Base-by-base conservation (phyloP, 2,888 invertebrate genomes). In the Choreutis nemorana region DNA sequence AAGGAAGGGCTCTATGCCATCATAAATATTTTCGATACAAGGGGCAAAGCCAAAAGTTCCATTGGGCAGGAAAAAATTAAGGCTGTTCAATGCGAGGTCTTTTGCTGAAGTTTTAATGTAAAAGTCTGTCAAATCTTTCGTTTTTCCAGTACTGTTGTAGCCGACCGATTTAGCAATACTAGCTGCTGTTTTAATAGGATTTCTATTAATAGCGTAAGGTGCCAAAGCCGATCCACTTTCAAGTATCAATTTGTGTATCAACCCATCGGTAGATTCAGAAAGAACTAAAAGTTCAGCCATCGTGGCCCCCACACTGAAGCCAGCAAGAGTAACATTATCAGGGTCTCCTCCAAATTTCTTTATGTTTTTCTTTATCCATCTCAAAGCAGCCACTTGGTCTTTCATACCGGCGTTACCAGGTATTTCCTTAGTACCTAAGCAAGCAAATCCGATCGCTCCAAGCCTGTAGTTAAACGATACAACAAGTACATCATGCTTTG, bases 381-480 rank as follows among this genome's bases (percentile, higher is more conserved):
- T 64, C 26, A 96, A 64, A 0, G 90, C 92, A 52, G 91, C 81
- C 29, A 89, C 82, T 55, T 94, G 91, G 56, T 96, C 95, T 55
- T 89, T 86, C 26, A 96, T 56, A 0, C 90, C 96, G 37, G 91
- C 86, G 58, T 96, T 96, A 0, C 95, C 94, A 1, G 90, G 85
- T 14, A 85, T 83, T 38, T 82, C 82, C 42, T 73, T 62, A 18
- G 70, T 81, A 2, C 83, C 84, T 26, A 85, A 60, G 37, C 83
- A 83, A 12, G 87, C 81, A 56, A 88, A 89, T 9, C 87, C 90
- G 41, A 87, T 81, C 4, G 88, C 84, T 39, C 89, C 89, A 28
- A 85, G 68, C 42, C 90, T 79, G 48, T 88, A 90, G 48, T 87
- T 87, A 15, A 87, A 81, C 13, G 83, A 84, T 1, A 89, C 81